phyloP scores from a whole-genome alignment of 64 coral and sea anemone genomes.

The Dendrophyllia cribrosa region DNA sequence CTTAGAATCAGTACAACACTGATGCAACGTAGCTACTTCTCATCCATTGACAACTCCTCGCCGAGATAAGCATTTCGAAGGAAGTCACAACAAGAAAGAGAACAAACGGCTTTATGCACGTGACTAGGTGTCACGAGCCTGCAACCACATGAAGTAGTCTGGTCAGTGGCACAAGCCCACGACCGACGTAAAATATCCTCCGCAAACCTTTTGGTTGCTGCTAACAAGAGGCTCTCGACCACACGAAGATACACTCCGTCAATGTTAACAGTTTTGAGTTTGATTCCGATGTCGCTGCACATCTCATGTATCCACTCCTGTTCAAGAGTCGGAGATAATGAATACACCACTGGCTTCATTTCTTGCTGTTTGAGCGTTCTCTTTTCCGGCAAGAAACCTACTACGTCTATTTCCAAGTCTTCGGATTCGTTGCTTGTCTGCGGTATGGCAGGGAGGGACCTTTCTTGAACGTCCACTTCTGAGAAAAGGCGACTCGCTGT shows the following conservation, averaged over 20 bases:
- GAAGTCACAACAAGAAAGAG: slow-evolving; percentile 79
- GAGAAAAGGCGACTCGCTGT: slow-evolving; percentile 31
- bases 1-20: too few species aligned
- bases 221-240: slow-evolving; percentile 69
- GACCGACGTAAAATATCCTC: slow-evolving; percentile 69
- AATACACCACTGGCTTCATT: slow-evolving; percentile 18
- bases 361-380: background rate
- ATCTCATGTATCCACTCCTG: slow-evolving; percentile 72
- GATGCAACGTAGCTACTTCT: background rate
- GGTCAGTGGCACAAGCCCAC: slow-evolving; percentile 38
- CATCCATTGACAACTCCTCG: background rate
- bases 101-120: slow-evolving; percentile 60
- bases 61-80: slow-evolving; percentile 22
- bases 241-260: slow-evolving; percentile 61
- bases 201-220: slow-evolving; percentile 53
- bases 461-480: slow-evolving; percentile 58
- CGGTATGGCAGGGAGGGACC: slow-evolving; percentile 42
- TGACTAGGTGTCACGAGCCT: slow-evolving; percentile 68
- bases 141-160: slow-evolving; percentile 44
- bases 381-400: slow-evolving; percentile 18
- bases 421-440: background rate
- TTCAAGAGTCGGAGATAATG: slow-evolving; percentile 40
- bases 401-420: slow-evolving; percentile 84
- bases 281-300: slow-evolving; percentile 74
- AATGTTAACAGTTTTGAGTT: slow-evolving; percentile 41